phyloP scores from a whole-genome alignment of 2,888 invertebrate genomes.

The Chrysolina haemoptera region DNA sequence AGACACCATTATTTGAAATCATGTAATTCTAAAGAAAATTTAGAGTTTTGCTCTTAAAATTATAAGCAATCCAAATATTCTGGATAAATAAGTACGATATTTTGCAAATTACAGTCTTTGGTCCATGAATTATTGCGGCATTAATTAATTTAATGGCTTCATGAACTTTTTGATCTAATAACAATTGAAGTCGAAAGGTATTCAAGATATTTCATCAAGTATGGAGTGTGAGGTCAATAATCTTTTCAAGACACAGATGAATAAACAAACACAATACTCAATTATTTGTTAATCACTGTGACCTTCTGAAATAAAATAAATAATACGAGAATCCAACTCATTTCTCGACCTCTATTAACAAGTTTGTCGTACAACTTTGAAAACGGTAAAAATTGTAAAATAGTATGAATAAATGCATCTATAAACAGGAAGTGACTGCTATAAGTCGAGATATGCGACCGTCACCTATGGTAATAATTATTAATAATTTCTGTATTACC shows the following conservation, averaged over 20 bases:
- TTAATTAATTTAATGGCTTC: too few species aligned
- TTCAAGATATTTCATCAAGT: not conserved
- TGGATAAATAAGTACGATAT: too few species aligned
- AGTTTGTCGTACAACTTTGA: not conserved
- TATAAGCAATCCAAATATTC: too few species aligned
- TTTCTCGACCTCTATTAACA: not conserved
- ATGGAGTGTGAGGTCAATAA: not conserved
- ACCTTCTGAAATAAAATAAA: not conserved
- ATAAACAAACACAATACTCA: not conserved
- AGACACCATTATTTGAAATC: too few species aligned
- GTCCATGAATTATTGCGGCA: too few species aligned
- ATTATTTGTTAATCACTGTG: not conserved
- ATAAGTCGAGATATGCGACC: conserved; percentile 7
- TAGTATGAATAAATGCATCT: not conserved
- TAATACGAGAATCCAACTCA: not conserved
- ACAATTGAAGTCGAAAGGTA: too few species aligned
- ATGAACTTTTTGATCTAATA: too few species aligned
- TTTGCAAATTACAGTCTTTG: too few species aligned
- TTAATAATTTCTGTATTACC: conserved; percentile 29
- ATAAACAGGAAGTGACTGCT: conserved; percentile 1
- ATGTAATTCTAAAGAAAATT: too few species aligned
- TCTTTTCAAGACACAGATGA: not conserved
- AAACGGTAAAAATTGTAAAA: not conserved
- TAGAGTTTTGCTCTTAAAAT: too few species aligned
- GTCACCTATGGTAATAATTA: conserved; percentile 25